Evolutionary conservation across 2,113 vertebrate species (phyloP), one percentile per base, ranked within the genome.

Genomic region (Cynoglossus semilaevis): DNA sequence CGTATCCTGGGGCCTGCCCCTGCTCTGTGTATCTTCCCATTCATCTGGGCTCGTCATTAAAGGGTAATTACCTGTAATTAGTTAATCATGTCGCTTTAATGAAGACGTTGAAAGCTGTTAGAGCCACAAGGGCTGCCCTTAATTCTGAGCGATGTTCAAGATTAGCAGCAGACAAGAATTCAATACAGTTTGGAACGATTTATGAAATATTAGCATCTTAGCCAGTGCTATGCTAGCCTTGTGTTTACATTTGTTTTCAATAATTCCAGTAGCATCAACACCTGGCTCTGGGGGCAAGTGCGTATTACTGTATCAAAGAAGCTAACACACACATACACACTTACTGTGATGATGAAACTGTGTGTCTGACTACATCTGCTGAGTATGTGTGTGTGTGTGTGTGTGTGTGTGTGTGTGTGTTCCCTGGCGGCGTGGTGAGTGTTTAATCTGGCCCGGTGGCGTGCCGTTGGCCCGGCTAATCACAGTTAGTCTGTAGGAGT

Each of bases 51-150:
- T 36, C 51, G 78, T 84, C 81, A 77, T 88, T 87, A 89, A 84
- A 83, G 80, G 71, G 63, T 88, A 85, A 89, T 89, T 83, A 88
- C 83, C 86, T 88, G 82, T 84, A 89, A 89, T 89, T 89, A 89
- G 86, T 79, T 73, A 85, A 87, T 89, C 80, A 85, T 87, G 84
- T 89, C 67, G 58, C 66, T 78, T 85, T 87, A 87, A 88, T 87
- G 84, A 85, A 88, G 81, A 82, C 62, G 81, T 72, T 83, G 73
- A 81, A 82, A 80, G 81, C 81, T 74, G 75, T 66, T 69, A 55
- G 72, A 79, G 82, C 78, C 76, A 72, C 68, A 79, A 79, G 71
- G 62, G 74, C 68, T 73, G 67, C 63, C 65, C 81, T 74, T 85
- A 77, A 88, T 85, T 79, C 77, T 73, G 77, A 88, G 58, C 79